Evolutionary conservation across 2,888 invertebrate species (phyloP).

Genomic region (Tridacna gigas): DNA sequence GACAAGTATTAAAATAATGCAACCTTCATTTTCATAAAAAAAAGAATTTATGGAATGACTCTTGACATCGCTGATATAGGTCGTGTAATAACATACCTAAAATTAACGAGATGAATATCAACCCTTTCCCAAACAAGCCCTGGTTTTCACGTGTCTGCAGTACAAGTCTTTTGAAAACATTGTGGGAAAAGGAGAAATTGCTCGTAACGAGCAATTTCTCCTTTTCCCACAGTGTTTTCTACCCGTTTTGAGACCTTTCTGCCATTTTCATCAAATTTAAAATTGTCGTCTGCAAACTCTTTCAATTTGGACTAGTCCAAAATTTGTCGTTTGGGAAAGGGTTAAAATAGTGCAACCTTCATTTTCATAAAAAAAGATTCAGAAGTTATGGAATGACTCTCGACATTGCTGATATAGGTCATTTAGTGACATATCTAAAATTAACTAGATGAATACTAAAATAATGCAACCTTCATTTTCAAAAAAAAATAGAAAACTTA

Average conservation of each 20-base stretch:
- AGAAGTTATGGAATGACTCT: slow-evolving; percentile 90
- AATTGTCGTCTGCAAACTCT: too few species aligned
- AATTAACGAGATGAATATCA: slow-evolving; percentile 19
- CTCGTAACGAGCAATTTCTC: background rate
- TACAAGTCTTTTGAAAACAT: background rate
- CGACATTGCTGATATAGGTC: slow-evolving; percentile 93
- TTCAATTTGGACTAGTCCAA: too few species aligned
- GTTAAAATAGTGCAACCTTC: too few species aligned
- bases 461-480: too few species aligned
- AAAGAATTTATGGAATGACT: slow-evolving; percentile 89
- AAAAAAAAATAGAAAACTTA: background rate
- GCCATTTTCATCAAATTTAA: too few species aligned
- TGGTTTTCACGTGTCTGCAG: background rate
- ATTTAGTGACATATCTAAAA: slow-evolving; percentile 93
- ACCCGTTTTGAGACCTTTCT: background rate
- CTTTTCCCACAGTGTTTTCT: background rate
- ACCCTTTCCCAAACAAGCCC: background rate
- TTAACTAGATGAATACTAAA: background rate
- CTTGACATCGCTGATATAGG: slow-evolving; percentile 92
- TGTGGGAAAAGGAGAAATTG: background rate
- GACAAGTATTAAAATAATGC: background rate
- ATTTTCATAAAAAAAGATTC: too few species aligned
- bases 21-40: too few species aligned
- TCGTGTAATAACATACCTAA: slow-evolving; percentile 95
- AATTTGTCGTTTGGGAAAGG: too few species aligned